A percentile compares a stretch with the other conserved stretches of the same genome.
These are phyloP conservation scores for Perca flavescens DNA, from an alignment of 2,113 vertebrate genomes.

Conservation along the genomic window DNA sequence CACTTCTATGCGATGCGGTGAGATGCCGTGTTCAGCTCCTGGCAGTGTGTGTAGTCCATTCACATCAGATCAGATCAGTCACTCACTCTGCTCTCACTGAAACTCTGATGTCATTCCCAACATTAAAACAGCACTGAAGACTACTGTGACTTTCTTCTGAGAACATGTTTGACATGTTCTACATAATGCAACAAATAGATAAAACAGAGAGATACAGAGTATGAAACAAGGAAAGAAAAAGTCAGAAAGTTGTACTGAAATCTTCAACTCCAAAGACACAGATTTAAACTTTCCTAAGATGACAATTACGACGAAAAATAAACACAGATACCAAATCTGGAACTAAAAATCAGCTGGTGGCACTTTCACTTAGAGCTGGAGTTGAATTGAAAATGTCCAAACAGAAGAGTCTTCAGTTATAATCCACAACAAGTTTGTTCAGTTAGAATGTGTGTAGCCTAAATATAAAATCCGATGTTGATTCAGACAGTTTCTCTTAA, in stretches of 20 bases:
- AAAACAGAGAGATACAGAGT: neutral
- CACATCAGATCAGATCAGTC: too few species aligned
- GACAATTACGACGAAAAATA: neutral
- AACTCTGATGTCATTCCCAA: neutral
- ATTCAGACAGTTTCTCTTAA: neutral
- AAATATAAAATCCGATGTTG: constrained; percentile 3
- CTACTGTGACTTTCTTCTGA: neutral
- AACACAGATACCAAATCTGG: neutral
- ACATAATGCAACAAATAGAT: neutral
- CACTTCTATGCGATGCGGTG: constrained; percentile 30
- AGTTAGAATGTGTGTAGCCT: neutral
- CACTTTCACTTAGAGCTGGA: neutral
- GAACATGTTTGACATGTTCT: neutral
- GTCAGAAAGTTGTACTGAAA: neutral
- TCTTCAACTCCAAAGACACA: neutral
- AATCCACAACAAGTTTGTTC: neutral
- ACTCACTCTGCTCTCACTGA: neutral
- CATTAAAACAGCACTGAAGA: neutral
- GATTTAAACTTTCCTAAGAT: neutral
- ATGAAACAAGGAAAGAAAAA: neutral
- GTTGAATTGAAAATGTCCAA: neutral
- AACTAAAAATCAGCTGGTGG: neutral
- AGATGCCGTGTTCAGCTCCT: constrained; percentile 29
- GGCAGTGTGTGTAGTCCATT: neutral
- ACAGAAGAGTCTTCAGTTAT: neutral